Conservation (phyloP, 2,113 vertebrate genomes). For the Gambusia holbrooki region DNA sequence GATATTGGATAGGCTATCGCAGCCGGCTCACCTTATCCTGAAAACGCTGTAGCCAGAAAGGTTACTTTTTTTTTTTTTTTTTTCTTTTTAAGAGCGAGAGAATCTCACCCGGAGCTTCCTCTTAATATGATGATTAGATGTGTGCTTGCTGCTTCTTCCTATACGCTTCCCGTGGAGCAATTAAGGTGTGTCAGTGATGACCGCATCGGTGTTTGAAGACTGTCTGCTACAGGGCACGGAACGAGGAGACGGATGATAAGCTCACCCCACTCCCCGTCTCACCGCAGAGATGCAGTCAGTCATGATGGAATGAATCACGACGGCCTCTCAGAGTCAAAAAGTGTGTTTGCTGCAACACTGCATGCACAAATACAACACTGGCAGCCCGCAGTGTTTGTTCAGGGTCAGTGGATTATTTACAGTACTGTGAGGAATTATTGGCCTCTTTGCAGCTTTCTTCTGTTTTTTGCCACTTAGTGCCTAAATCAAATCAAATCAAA, state of each 20-base stretch:
- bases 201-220: conserved; percentile 50
- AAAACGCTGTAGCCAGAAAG: conserved; percentile 44
- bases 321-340: conserved; percentile 45
- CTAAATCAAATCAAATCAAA: neutral
- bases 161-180: conserved; percentile 30
- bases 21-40: conserved; percentile 50
- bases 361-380: conserved; percentile 18
- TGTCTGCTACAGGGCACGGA: conserved; percentile 63
- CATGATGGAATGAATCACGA: conserved; percentile 65
- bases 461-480: neutral
- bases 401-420: neutral
- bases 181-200: conserved; percentile 52
- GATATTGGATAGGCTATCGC: conserved; percentile 73
- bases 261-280: conserved; percentile 41
- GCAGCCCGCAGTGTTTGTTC: conserved; percentile 15
- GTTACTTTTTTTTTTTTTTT: conserved; percentile 35
- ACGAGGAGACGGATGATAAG: conserved; percentile 71
- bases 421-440: neutral
- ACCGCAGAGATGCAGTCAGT: conserved; percentile 55
- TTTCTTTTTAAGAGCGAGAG: neutral
- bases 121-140: conserved; percentile 51
- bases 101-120: conserved; percentile 35
- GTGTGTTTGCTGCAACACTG: conserved; percentile 32
- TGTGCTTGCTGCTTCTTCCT: conserved; percentile 23
- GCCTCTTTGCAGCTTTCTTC: neutral